Base-by-base conservation (phyloP, 1,140 invertebrate species). In the Cydia splendana region DNA sequence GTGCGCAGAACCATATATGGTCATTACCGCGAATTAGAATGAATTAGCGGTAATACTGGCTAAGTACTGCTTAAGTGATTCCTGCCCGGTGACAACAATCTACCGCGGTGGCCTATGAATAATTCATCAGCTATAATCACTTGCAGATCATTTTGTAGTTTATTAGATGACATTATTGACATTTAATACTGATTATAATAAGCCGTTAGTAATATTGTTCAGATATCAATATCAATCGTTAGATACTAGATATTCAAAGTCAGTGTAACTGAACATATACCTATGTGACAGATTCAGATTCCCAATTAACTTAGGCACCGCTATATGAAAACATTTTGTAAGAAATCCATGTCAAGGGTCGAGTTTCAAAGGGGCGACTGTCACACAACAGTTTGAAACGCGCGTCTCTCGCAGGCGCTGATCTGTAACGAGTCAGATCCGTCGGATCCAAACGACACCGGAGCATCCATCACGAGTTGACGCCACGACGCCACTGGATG, bases 71-170 rank as follows among this genome's bases (percentile, higher is more conserved):
- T 28, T 83, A 85, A 87, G 81, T 88, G 87, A 90, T 90, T 90
- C 84, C 85, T 85, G 83, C 65, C 79, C 78, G 87, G 87, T 88
- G 88, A 89, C 88, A 91, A 91, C 85, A 89, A 87, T 87, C 85
- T 81, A 65, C 83, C 79, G 78, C 80, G 86, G 89, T 88, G 84
- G 82, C 81, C 84, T 85, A 88, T 91, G 88, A 88, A 90, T 89
- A 91, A 88, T 91, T 91, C 88, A 91, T 91, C 82, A 69, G 79
- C 78, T 87, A 79, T 78, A 78, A 45, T 81, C 82, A 85, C 86
- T 86, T 87, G 84, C 77, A 77, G 81, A 82, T 81, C 75, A 85
- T 83, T 82, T 77, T 77, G 75, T 78, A 79, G 78, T 78, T 76
- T 48, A 79, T n/a, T 62, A 45, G 77, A 71, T 76, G 76, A 81